Base-by-base conservation (phyloP, 2,797 vertebrate species). In the Podarcis lilfordi region DNA sequence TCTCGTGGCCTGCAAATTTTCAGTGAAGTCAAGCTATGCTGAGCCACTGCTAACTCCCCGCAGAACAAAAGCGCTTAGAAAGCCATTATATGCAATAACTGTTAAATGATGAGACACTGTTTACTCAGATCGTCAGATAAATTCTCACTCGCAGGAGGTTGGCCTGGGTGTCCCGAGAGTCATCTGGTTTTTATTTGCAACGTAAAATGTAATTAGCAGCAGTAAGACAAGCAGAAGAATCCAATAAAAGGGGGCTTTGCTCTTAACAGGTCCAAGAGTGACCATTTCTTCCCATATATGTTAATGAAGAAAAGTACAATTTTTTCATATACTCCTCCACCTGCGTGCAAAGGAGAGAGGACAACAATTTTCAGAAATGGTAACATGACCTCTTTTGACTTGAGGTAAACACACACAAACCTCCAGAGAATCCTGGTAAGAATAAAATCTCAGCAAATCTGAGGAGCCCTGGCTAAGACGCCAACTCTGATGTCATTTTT, bases 101-200 rank as follows among this genome's bases (percentile, higher is more conserved):
- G 95, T 95, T 96, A 96, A 96, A 96, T 95, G 95, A 96, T 95
- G 95, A 96, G 95, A 96, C 95, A 96, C 93, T 95, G 95, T 96
- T 96, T 96, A 96, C 94, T 92, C 95, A 95, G 96, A 97, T 97
- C 59, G 89, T 76, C 96, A 95, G 96, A 96, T 95, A 96, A 95
- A 95, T 92, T 91, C 96, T 97, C 92, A 94, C 96, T 95, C 93
- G 94, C 93, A 90, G 95, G 97, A 95, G 90, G 88, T 93, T 95
- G 93, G 93, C 95, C 94, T 77, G 91, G 91, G 84, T 1, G 94
- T 95, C 94, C 95, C 89, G 90, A 95, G 91, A 94, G 91, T 97
- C 97, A 97, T 97, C 97, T 97, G 97, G 94, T 97, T 97, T 96
- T 96, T 96, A 97, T 97, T 97, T 96, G 95, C 43, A 95, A 96